These are phyloP conservation scores for Syrmaticus mikado DNA, from an alignment of 2,113 vertebrate genomes.

Conservation along the genomic window DNA sequence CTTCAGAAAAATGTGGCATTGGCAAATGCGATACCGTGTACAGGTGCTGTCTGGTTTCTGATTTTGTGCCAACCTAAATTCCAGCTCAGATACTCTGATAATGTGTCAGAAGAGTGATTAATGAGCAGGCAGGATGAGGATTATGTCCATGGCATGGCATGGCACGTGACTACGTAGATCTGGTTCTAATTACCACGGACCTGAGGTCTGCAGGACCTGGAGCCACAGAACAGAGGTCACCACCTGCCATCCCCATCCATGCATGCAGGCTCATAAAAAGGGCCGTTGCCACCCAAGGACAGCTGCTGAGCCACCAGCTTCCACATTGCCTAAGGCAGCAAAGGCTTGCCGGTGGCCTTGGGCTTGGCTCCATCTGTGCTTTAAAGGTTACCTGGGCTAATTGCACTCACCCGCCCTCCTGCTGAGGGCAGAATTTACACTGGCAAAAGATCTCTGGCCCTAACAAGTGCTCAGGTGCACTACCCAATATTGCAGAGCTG, in stretches of 20 bases:
- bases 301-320: background rate
- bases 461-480: background rate
- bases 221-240: background rate
- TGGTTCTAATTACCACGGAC: background rate
- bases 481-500: background rate
- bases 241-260: background rate
- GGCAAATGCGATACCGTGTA: rapidly evolving
- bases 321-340: rapidly evolving
- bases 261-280: background rate
- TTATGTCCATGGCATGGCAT: background rate
- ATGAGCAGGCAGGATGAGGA: background rate
- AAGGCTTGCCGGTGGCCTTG: background rate
- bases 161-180: background rate
- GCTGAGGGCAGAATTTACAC: background rate
- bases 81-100: background rate
- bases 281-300: background rate
- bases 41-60: background rate
- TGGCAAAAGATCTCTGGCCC: background rate
- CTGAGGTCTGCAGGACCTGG: background rate
- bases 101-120: background rate
- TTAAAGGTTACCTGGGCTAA: background rate
- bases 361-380: background rate
- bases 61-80: background rate
- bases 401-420: rapidly evolving
- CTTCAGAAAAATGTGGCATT: background rate